Evolutionary conservation across 1,140 invertebrate species (phyloP).

Genomic region (Dreissena rostriformis): DNA sequence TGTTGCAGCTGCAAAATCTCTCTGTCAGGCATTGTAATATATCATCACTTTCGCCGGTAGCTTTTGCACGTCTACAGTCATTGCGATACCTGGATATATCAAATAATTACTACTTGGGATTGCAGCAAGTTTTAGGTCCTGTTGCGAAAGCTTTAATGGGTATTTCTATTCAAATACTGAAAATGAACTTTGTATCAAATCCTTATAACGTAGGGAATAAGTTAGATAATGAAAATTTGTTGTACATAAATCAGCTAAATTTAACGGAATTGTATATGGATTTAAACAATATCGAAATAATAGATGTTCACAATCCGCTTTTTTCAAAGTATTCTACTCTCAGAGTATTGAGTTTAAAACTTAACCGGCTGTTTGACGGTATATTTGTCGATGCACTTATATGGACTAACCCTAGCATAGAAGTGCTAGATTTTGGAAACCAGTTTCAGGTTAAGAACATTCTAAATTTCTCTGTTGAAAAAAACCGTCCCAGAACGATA

Average conservation of each 20-base stretch:
- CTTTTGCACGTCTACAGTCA: background rate
- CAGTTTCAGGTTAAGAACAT: background rate
- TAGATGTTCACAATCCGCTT: slow-evolving; percentile 12
- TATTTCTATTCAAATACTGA: slow-evolving; percentile 7
- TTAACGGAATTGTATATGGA: slow-evolving; percentile 39
- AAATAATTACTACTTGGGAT: slow-evolving; percentile 19
- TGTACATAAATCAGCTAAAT: slow-evolving; percentile 9
- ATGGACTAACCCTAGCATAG: slow-evolving; percentile 19
- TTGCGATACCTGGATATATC: slow-evolving; percentile 33
- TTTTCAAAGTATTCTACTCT: slow-evolving; percentile 1
- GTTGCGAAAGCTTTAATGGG: slow-evolving; percentile 1
- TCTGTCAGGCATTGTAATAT: slow-evolving; percentile 27
- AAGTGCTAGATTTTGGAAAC: slow-evolving; percentile 27
- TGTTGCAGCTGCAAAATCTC: background rate
- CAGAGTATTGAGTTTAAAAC: slow-evolving; percentile 5
- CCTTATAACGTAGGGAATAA: background rate
- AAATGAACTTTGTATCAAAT: slow-evolving; percentile 29
- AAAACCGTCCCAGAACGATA: background rate
- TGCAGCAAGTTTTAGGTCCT: slow-evolving; percentile 7
- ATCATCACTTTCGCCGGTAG: background rate
- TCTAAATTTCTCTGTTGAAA: background rate
- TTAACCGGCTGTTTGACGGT: slow-evolving; percentile 6
- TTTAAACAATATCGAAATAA: slow-evolving; percentile 30
- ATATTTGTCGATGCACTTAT: background rate
- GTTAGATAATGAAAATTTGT: background rate